Percentiles rank a stretch among this genome's conserved stretches.
phyloP scores from a whole-genome alignment of 1,140 invertebrate genomes.

The Aphelenchoides besseyi region DNA sequence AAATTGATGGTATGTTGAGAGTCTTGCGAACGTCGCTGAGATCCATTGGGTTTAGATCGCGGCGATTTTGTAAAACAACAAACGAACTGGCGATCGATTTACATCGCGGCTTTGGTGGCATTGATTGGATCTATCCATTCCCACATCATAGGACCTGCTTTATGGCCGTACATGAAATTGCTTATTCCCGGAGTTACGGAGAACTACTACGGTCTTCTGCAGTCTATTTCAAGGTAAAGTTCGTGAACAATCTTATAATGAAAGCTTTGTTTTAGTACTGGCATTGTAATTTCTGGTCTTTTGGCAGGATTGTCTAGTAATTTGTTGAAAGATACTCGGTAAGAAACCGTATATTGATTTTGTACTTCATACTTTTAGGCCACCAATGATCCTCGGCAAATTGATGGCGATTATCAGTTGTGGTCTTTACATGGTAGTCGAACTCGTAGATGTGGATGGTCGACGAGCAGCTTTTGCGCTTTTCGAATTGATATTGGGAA shows the following conservation, averaged over 20 bases:
- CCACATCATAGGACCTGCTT: conserved; percentile 23
- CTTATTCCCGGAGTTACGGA: conserved; percentile 38
- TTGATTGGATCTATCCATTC: conserved; percentile 45
- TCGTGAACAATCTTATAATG: too few relatives aligned
- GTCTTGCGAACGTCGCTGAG: neutral
- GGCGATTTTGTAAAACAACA: neutral
- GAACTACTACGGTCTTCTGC: conserved; percentile 49
- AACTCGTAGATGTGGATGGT: conserved; percentile 19
- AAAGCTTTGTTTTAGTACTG: too few relatives aligned
- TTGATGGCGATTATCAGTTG: conserved; percentile 44
- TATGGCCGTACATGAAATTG: conserved; percentile 46
- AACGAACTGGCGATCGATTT: conserved; percentile 47
- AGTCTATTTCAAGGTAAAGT: too few relatives aligned
- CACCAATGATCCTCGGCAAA: conserved; percentile 45
- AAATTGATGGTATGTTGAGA: neutral
- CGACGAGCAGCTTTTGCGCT: conserved; percentile 37
- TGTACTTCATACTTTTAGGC: conserved; percentile 37
- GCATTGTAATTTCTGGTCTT: conserved; percentile 42
- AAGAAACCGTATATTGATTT: conserved; percentile 30
- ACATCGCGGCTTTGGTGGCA: conserved; percentile 46
- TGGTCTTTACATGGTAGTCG: conserved; percentile 48
- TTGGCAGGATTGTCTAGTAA: conserved; percentile 45
- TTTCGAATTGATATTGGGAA: conserved; percentile 51
- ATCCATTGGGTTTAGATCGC: neutral
- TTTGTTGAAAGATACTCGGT: conserved; percentile 37